Evolutionary conservation across 2,888 invertebrate genomes (phyloP).

Genomic region (Leptinotarsa haldemani): DNA sequence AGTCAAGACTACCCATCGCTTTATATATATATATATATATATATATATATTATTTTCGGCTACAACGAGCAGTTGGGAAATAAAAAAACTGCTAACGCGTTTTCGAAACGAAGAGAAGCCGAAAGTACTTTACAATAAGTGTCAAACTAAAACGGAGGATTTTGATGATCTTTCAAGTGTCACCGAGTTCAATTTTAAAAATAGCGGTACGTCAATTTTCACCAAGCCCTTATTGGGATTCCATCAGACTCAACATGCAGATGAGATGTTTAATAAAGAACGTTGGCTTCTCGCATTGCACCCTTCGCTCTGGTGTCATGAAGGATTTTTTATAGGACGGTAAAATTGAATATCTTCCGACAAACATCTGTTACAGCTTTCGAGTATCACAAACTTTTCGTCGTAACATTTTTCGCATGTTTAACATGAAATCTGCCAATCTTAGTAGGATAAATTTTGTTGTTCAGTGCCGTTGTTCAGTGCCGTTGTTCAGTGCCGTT

Average conservation of each 20-base stretch:
- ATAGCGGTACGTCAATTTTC: constrained; percentile 1
- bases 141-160: not conserved
- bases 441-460: no score
- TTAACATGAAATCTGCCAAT: not conserved
- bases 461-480: no score
- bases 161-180: constrained; percentile 10
- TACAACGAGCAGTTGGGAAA: not conserved
- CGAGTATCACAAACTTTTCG: not conserved
- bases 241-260: constrained; percentile 57
- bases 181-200: not conserved
- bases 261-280: constrained; percentile 60
- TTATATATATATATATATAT: no score
- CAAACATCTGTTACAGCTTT: constrained; percentile 2
- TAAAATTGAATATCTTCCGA: constrained; percentile 10
- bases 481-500: no score
- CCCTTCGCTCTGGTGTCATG: constrained; percentile 10
- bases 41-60: not conserved
- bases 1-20: no score
- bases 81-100: not conserved
- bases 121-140: not conserved
- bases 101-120: not conserved
- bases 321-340: constrained; percentile 10
- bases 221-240: constrained; percentile 54
- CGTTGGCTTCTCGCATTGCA: constrained; percentile 30
- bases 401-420: not conserved